Evolutionary conservation across 1,140 invertebrate genomes (phyloP), one percentile per base, ranked within the genome.

Genomic region (Adelges cooleyi): DNA sequence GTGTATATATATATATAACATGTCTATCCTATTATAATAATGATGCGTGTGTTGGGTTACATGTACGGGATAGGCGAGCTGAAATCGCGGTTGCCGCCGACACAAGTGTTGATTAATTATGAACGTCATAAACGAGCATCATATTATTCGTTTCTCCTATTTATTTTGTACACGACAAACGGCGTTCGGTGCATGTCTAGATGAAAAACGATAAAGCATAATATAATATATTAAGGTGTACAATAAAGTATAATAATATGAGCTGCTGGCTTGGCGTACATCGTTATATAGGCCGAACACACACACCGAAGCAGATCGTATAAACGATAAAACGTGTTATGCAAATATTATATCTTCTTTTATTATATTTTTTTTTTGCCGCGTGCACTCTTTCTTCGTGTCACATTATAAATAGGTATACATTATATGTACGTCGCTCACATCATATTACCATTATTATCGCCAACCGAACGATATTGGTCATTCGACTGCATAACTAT

Each of bases 81-180:
- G 54, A 59, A 59, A 59, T 59, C 54, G 38, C 23, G 18, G 23
- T 59, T 10, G 54, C 40, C 13, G 18, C 17, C 18, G 54, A 44
- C 54, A 25, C n/a, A n/a, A 36, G 54, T 44, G 40, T 59, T 59
- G 54, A 59, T 59, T 59, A 42, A 44, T 59, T 42, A 27, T 54
- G 3, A 54, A 54, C 52, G 13, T 54, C 42, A n/a, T n/a, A n/a
- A n/a, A n/a, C n/a, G n/a, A n/a, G n/a, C 52, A 38, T 54, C 52
- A 23, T 54, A 36, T 38, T 38, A 33, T 23, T 18, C 11, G 15
- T 9, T 36, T 36, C 13, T 54, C 15, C 20, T 15, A 40, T 54
- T 53, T 23, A 36, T 40, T 54, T 36, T 8, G 6, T 40, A 18
- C 20, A 23, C 13, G 42, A 22, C 18, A 54, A 52, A 54, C 11